phyloP scores from a whole-genome alignment of 2,113 vertebrate species.

The Pavo muticus region DNA sequence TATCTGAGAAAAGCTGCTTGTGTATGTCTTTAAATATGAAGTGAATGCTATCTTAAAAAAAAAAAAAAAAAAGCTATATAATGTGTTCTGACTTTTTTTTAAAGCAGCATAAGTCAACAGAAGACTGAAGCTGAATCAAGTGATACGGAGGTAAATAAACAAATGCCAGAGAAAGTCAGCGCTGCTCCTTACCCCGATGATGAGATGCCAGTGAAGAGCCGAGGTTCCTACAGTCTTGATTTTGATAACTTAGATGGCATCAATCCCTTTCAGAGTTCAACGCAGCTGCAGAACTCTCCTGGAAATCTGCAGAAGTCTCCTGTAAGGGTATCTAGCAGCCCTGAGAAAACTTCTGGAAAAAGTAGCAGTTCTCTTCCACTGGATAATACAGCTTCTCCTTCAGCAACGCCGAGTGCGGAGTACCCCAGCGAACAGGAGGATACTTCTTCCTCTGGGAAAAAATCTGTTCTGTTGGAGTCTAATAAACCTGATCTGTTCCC shows the following conservation, averaged over 20 bases:
- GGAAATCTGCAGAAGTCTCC: background rate
- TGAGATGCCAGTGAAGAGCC: conserved; percentile 60
- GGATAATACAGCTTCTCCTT: background rate
- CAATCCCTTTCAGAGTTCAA: conserved; percentile 51
- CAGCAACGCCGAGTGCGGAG: background rate
- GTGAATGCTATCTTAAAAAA: background rate
- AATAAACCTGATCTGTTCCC: background rate
- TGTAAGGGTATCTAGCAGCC: background rate
- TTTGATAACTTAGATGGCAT: conserved; percentile 29
- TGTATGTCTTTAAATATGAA: background rate
- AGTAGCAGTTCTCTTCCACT: background rate
- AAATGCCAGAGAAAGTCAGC: conserved; percentile 4
- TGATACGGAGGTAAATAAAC: background rate
- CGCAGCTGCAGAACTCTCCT: conserved; percentile 29
- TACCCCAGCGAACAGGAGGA: background rate
- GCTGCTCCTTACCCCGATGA: background rate
- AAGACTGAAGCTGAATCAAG: background rate
- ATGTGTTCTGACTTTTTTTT: background rate
- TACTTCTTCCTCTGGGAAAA: background rate
- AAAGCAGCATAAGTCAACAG: conserved; percentile 56
- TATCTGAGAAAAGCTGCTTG: background rate
- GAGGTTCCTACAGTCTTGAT: conserved; percentile 76
- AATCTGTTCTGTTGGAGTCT: background rate
- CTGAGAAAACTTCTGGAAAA: background rate
- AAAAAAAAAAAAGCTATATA: background rate